Evolutionary conservation across 2,888 invertebrate species (phyloP), one percentile per base, ranked within the genome.

Genomic region (Drosophila macrospina): DNA sequence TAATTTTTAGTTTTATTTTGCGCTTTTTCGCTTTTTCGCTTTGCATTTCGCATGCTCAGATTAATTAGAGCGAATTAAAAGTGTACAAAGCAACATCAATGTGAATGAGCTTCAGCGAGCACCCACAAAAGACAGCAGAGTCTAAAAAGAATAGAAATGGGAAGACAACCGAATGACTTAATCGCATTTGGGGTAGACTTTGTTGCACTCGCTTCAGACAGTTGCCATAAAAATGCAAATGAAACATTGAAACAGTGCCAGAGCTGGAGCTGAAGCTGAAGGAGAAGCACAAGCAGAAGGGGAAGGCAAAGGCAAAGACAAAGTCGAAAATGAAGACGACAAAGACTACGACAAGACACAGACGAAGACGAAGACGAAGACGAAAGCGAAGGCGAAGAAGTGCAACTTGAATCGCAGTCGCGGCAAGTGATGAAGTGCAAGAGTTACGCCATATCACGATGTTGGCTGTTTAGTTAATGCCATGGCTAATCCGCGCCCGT

Each of bases 221-320:
- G 69, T 85, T 82, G 74, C 83, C 76, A 76, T 88, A 87, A 84
- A 88, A 88, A 85, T 85, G 85, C 84, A 88, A 88, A 86, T 86
- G 88, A 78, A 87, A 86, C 67, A 70, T 57, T 73, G 68, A 73
- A 73, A 54, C 55, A 56, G 48, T 8, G 28, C 41, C 30, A 52
- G 41, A 20, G 30, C 28, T 30, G 16, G 32, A 48, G 26, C 4
- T 7, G 36, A 20, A 1, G n/a, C n/a, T 30, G 16, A 47, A 48
- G 26, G 5, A 10, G 36, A 20, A 1, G n/a, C n/a, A n/a, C n/a
- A n/a, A n/a, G n/a, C n/a, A 16, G 16, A 47, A 48, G 26, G 5
- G 7, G 36, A 20, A 1, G n/a, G n/a, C n/a, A n/a, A 34, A 36
- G 34, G 7, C 32, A 47, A 16, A 32, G 32, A 47, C 47, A 47